Evolutionary conservation across 2,113 vertebrate species (phyloP).

Genomic region (Peromyscus polionotus): DNA sequence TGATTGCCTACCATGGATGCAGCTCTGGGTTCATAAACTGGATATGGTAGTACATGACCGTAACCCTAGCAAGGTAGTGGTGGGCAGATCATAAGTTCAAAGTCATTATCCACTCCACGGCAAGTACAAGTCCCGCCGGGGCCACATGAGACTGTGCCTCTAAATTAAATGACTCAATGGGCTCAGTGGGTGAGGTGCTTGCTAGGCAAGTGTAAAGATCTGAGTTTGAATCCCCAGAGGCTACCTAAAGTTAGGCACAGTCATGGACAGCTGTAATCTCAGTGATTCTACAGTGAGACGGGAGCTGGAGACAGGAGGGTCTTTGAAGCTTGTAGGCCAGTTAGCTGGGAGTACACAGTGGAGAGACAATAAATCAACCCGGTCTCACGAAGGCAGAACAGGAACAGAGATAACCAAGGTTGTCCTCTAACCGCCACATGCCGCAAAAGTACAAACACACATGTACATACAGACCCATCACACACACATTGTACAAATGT

Average conservation of each 20-base stretch:
- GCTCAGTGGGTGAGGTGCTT: neutral
- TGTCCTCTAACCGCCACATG: neutral
- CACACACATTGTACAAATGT: neutral
- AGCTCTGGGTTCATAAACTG: too few species aligned
- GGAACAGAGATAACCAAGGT: too few species aligned
- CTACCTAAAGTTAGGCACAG: neutral
- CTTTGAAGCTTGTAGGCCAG: neutral
- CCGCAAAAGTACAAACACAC: too few species aligned
- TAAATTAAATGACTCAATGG: neutral
- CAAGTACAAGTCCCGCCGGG: neutral
- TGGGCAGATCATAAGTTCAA: neutral
- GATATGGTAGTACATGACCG: neutral
- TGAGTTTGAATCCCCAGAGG: neutral
- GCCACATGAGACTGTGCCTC: neutral
- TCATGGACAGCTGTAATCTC: neutral
- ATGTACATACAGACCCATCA: neutral
- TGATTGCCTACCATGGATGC: neutral
- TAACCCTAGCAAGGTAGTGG: neutral
- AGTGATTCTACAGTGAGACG: neutral
- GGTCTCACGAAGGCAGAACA: neutral
- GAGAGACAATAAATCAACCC: too few species aligned
- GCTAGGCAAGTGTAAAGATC: neutral
- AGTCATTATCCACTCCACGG: neutral
- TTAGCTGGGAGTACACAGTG: neutral
- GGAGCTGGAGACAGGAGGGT: neutral